Percentiles rank a stretch among this genome's conserved stretches.
Conservation (phyloP, 2,797 vertebrate genomes). For the Parauchenoglanis punctatus region DNA sequence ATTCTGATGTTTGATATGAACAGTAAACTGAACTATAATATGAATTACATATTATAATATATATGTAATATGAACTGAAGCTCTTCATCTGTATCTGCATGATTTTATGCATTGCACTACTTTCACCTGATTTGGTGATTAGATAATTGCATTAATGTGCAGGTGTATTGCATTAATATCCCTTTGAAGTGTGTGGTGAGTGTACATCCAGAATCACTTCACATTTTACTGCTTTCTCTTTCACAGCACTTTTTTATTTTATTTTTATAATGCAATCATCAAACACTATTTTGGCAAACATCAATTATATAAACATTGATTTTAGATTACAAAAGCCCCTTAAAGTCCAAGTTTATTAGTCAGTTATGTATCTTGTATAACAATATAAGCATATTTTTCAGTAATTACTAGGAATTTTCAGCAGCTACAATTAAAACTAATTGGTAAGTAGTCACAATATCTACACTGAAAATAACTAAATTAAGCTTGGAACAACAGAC, state of each 20-base stretch:
- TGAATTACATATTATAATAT: too few species aligned
- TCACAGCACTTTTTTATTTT: neutral
- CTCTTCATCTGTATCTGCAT: neutral
- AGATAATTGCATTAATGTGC: neutral
- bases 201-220: neutral
- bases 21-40: neutral
- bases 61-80: neutral
- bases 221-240: neutral
- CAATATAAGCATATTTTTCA: neutral
- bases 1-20: neutral
- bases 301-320: neutral
- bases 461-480: neutral
- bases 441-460: neutral
- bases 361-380: neutral
- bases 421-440: neutral
- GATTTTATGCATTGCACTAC: neutral
- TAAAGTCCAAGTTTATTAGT: neutral
- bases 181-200: neutral
- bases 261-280: neutral
- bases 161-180: neutral
- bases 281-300: neutral
- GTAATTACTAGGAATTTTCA: neutral
- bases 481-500: neutral
- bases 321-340: neutral
- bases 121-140: neutral